Evolutionary conservation across 2,797 vertebrate species (phyloP).

Genomic region (Falco cherrug): DNA sequence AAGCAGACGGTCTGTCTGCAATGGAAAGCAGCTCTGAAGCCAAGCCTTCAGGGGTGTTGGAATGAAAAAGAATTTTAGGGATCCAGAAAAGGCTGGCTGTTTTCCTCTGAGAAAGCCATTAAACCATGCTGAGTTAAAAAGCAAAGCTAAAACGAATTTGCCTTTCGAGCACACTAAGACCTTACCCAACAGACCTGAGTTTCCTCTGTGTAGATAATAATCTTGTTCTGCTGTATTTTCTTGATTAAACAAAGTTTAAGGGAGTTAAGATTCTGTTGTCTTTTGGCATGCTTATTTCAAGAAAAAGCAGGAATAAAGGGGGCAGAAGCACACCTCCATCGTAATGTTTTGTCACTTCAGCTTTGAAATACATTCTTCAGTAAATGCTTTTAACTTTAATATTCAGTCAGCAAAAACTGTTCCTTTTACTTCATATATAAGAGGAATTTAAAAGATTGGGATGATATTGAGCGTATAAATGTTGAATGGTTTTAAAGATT

Average conservation of each 20-base stretch:
- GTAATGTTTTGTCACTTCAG: not conserved
- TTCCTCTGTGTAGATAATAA: not conserved
- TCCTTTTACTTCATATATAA: not conserved
- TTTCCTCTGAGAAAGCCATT: not conserved
- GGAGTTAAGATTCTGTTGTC: not conserved
- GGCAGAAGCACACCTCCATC: not conserved
- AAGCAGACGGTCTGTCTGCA: not conserved
- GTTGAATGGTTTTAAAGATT: not conserved
- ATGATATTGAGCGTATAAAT: not conserved
- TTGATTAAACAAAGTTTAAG: not conserved
- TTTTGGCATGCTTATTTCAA: not conserved
- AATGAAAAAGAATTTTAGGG: not conserved
- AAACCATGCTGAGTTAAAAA: not conserved
- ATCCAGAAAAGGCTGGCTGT: not conserved
- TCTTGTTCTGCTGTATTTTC: not conserved
- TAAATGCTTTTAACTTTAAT: not conserved
- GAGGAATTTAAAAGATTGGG: not conserved
- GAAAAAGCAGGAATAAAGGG: not conserved
- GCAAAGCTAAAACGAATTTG: not conserved
- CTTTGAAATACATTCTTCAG: not conserved
- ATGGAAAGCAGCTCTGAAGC: not conserved
- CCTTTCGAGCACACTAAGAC: not conserved
- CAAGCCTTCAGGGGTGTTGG: not conserved
- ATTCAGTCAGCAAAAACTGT: not conserved
- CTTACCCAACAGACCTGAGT: not conserved